phyloP scores from a whole-genome alignment of 2,888 invertebrate species.

The Netelia inedita region DNA sequence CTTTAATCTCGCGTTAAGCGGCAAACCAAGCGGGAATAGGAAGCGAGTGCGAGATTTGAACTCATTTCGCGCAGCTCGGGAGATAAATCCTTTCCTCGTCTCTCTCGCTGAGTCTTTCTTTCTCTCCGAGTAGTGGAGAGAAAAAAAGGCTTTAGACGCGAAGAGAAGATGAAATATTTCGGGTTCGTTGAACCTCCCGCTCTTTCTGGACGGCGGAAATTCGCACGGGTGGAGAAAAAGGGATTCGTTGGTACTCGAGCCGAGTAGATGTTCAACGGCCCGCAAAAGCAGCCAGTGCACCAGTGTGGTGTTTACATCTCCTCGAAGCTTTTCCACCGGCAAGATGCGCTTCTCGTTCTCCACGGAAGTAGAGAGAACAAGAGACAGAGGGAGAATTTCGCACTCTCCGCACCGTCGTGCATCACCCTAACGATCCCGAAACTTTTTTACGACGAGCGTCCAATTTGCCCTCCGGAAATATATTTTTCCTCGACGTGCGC shows the following conservation, averaged over 20 bases:
- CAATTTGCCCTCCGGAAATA: slow-evolving; percentile 45
- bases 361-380: neutral
- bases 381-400: slow-evolving; percentile 40
- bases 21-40: slow-evolving; percentile 33
- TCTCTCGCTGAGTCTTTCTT: neutral
- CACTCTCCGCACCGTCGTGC: slow-evolving; percentile 26
- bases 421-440: slow-evolving; percentile 45
- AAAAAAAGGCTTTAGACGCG: slow-evolving; percentile 9
- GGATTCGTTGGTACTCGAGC: slow-evolving; percentile 29
- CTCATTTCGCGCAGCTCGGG: slow-evolving; percentile 5
- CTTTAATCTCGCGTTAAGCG: slow-evolving; percentile 42
- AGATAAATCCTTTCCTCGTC: slow-evolving; percentile 33
- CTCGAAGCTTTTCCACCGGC: slow-evolving; percentile 15
- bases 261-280: slow-evolving; percentile 40
- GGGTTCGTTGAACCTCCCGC: slow-evolving; percentile 63
- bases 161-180: slow-evolving; percentile 44
- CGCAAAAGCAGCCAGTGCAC: slow-evolving; percentile 37
- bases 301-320: slow-evolving; percentile 61
- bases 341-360: neutral
- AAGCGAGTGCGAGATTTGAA: slow-evolving; percentile 4
- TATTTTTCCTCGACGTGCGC: neutral
- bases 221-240: slow-evolving; percentile 12
- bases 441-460: slow-evolving; percentile 33
- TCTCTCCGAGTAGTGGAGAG: neutral
- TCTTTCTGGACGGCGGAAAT: slow-evolving; percentile 33